A percentile compares a stretch with the other conserved stretches of the same genome.
phyloP scores from a whole-genome alignment of 2,888 invertebrate species.

The Allolobophora icterica region DNA sequence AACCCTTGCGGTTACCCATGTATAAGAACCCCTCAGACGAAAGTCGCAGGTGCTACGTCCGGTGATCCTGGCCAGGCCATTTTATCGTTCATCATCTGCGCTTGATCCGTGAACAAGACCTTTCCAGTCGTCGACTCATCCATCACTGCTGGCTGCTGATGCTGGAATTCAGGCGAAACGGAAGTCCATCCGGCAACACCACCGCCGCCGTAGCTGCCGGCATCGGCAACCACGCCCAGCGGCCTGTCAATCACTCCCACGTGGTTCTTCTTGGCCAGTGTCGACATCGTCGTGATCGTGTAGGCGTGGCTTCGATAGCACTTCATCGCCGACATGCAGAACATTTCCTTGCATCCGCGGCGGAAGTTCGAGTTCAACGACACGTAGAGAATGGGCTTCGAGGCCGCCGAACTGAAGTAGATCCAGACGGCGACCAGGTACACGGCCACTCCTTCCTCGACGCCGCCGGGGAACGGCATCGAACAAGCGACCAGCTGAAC shows the following conservation, averaged over 20 bases:
- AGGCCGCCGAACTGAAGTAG: constrained; percentile 49
- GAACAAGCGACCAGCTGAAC: constrained; percentile 52
- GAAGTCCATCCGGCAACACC: constrained; percentile 8
- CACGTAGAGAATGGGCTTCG: constrained; percentile 59
- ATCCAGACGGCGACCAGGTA: constrained; percentile 51
- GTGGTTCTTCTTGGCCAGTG: constrained; percentile 59
- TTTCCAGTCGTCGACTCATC: not conserved
- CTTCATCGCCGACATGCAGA: constrained; percentile 60
- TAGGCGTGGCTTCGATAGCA: constrained; percentile 61
- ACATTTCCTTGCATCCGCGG: constrained; percentile 62
- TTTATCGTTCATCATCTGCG: constrained; percentile 4
- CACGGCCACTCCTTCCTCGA: constrained; percentile 43
- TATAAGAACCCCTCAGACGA: not conserved
- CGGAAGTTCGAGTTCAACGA: constrained; percentile 61
- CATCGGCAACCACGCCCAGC: not conserved
- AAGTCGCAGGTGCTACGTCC: not conserved
- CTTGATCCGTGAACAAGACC: not conserved
- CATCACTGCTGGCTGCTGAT: not conserved
- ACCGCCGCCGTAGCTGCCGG: not conserved
- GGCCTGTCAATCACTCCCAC: constrained; percentile 52
- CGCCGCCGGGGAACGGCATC: constrained; percentile 23
- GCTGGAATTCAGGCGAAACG: constrained; percentile 3
- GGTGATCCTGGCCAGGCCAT: not conserved
- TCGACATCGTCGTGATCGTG: constrained; percentile 59
- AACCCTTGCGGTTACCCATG: not conserved